Evolutionary conservation across 30 jellyfish, hydroid and myxozoan species (phyloP), one percentile per base, ranked within the genome.

Genomic region (Turritopsis dohrnii): DNA sequence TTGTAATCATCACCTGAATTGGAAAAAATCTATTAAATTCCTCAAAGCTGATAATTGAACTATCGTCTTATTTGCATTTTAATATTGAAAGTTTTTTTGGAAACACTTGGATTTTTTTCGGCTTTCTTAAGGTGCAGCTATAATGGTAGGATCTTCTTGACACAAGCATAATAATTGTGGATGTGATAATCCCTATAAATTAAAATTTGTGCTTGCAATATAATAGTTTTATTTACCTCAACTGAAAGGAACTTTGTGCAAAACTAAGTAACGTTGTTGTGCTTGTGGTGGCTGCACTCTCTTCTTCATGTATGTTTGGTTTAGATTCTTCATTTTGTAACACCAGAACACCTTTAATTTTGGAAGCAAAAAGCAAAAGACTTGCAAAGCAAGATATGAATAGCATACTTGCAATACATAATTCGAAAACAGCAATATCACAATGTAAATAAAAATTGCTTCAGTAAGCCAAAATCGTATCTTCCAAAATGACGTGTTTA

Each of bases 351-450:
- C 22, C 77, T 69, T 30, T 28, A 74, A 74, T 29, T n/a, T 25
- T 52, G 21, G 87, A 65, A 27, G 77, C 84, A 52, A 53, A 17
- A 53, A 80, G 83, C 60, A 80, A 65, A n/a, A 80, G 52, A 29
- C 87, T 65, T 18, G 87, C 87, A 65, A 80, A 71, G 87, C 87
- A 80, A 31, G 87, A 80, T 24, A 80, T 52, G 24, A 80, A 52
- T 53, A 80, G 54, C 87, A 80, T 80, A 23, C 29, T 23, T 52
- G 77, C 0, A 8, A 69, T n/a, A n/a, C 77, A 69, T 69, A 69
- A 1, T 27, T n/a, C 8, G 30, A 69, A 9, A 69, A 69, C 22
- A 69, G 19, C 28, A 27, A 21, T 19, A 69, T 7, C 8, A n/a
- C 77, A 1, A 23, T 17, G 77, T n/a, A 69, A n/a, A 9, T 69